Base-by-base conservation (phyloP, 2,797 vertebrate genomes). In the Bradypus variegatus region DNA sequence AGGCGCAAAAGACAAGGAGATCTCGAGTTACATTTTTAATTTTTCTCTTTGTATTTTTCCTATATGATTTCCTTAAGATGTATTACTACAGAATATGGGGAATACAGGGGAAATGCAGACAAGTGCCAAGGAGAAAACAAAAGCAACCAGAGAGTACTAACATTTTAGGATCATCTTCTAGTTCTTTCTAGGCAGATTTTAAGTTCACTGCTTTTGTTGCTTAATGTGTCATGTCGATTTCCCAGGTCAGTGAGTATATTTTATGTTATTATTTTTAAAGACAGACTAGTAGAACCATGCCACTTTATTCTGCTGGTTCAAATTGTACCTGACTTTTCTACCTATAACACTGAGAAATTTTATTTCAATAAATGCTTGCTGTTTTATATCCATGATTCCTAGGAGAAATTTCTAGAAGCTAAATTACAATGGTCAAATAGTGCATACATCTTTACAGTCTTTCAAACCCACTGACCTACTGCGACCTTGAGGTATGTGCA, bases 401-500 rank as follows among this genome's bases (percentile, higher is more conserved):
- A 31, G 5, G n/a, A 58, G 16, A 78, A 45, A 81, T 13, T 16
- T 83, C 48, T 16, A 38, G n/a, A 79, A 8, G 33, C 5, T 38
- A 45, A 50, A 50, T 1, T 13, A 4, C 41, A 27, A 14, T 2
- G 36, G 64, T 45, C 12, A 13, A 82, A 83, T 48, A 23, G 19
- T 8, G 14, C 7, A 50, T 0, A 2, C 2, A 23, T 25, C 33
- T 70, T 70, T 48, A 73, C 58, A 36, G n/a, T 58, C 69, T 36
- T 48, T 45, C 5, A 38, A 78, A 64, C 1, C 4, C 21, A 29
- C 31, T 3, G 0, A 72, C 25, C 12, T 10, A 3, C 2, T 9
- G 5, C 11, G 50, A 8, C 15, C 38, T 69, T 13, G 11, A 0
- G 1, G 14, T 5, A 8, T 2, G 0, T 1, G 21, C 23, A 0